Conservation (phyloP, 1,140 invertebrate genomes). For the Papilio polytes region DNA sequence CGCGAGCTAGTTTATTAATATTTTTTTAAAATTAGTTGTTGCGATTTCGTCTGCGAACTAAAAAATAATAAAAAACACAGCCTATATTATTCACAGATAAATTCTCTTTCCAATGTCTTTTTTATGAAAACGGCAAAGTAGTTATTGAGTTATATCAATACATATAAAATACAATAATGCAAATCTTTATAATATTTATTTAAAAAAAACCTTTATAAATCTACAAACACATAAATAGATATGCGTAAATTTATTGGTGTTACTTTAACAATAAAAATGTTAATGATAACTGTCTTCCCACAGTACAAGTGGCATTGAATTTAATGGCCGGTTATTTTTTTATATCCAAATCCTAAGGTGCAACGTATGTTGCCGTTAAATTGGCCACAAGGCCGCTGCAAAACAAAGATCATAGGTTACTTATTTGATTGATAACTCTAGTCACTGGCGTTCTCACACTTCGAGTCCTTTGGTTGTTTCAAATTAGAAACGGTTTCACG, state of each 20-base stretch:
- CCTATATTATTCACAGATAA: no score
- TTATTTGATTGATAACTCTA: constrained; percentile 34
- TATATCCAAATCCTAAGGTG: constrained; percentile 27
- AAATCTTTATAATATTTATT: no score
- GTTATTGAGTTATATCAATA: neutral
- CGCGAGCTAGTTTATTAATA: no score
- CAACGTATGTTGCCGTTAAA: constrained; percentile 26
- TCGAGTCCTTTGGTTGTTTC: constrained; percentile 22
- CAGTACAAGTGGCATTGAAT: constrained; percentile 16
- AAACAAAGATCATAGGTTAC: constrained; percentile 28
- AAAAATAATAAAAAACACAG: no score
- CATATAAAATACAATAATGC: neutral
- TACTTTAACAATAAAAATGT: constrained; percentile 3
- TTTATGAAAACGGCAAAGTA: no score
- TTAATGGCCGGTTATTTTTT: constrained; percentile 31
- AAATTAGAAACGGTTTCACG: constrained; percentile 17
- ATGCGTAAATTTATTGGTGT: neutral
- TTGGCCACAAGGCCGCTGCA: constrained; percentile 25
- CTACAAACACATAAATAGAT: neutral
- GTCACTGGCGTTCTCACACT: constrained; percentile 13
- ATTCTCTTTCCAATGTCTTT: no score
- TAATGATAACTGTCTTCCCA: constrained; percentile 19
- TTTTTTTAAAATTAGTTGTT: no score
- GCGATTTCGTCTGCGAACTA: no score
- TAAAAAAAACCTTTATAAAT: no score